Conservation (phyloP, 1,140 invertebrate species). For the Heterodera schachtii region DNA sequence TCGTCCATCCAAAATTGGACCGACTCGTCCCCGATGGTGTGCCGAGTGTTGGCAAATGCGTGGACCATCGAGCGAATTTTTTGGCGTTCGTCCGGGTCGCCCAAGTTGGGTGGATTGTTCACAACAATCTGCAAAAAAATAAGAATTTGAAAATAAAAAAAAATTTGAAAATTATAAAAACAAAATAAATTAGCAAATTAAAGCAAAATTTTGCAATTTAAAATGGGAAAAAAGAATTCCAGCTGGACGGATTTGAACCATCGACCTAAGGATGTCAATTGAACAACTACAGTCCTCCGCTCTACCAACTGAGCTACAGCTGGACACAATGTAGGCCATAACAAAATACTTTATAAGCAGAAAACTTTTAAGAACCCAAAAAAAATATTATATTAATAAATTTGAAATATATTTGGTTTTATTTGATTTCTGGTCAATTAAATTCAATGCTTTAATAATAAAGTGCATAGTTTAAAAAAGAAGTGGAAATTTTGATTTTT, state of each 20-base stretch:
- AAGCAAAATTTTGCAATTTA: too few relatives aligned
- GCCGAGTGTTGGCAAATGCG: slow-evolving; percentile 79
- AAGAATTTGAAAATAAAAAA: background rate
- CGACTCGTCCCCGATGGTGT: slow-evolving; percentile 76
- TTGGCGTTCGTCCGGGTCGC: slow-evolving; percentile 77
- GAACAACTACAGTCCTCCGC: slow-evolving; percentile 57
- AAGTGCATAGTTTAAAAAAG: too few relatives aligned
- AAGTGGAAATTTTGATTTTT: too few relatives aligned
- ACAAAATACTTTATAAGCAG: background rate
- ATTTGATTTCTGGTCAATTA: too few relatives aligned
- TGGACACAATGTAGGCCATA: background rate
- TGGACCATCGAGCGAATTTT: slow-evolving; percentile 79
- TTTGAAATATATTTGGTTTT: too few relatives aligned
- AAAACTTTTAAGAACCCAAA: background rate
- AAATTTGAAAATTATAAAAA: too few relatives aligned
- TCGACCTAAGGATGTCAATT: background rate
- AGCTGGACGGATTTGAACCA: slow-evolving; percentile 19
- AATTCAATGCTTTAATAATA: too few relatives aligned
- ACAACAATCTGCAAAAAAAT: slow-evolving; percentile 78
- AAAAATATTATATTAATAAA: too few relatives aligned
- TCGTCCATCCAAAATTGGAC: slow-evolving; percentile 87
- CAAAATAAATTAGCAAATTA: too few relatives aligned
- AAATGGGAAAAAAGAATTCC: background rate
- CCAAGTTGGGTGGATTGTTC: slow-evolving; percentile 81
- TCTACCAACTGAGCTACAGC: slow-evolving; percentile 57